Percentiles rank a stretch among this genome's conserved stretches.
Conservation (phyloP, 2,113 vertebrate species). For the Bos indicus region DNA sequence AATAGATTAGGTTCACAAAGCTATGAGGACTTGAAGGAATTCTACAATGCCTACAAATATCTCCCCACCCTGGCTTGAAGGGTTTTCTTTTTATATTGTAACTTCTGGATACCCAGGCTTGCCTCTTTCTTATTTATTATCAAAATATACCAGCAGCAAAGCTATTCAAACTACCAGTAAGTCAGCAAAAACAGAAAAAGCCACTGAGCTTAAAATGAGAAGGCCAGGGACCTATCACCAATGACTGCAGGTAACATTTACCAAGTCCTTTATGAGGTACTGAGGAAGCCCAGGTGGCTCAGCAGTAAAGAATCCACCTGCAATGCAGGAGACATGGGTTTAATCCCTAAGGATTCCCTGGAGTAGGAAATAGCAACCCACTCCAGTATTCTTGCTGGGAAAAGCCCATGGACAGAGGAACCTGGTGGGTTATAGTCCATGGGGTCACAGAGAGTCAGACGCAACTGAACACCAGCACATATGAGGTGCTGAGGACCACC, state of each 20-base stretch:
- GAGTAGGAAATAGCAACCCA: neutral
- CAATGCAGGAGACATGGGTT: neutral
- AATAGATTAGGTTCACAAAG: neutral
- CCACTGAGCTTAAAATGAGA: neutral
- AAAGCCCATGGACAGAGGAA: neutral
- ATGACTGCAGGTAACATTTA: neutral
- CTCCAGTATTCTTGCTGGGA: neutral
- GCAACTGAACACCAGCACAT: neutral
- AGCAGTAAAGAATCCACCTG: neutral
- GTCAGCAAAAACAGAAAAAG: neutral
- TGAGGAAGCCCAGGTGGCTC: neutral
- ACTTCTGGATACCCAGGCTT: neutral
- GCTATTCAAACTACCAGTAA: neutral
- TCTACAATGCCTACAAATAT: neutral
- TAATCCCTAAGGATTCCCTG: neutral
- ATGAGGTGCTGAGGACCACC: neutral
- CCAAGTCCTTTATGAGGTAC: rapidly evolving
- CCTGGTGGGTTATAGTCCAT: neutral
- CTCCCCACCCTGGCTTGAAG: neutral
- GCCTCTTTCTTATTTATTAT: neutral
- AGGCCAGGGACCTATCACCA: neutral
- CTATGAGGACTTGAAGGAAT: neutral
- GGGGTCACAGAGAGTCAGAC: neutral
- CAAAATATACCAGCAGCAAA: neutral
- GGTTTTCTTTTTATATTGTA: neutral